These are phyloP conservation scores for Drosophila melanocephala DNA, from an alignment of 2,888 invertebrate genomes.

Conservation along the genomic window DNA sequence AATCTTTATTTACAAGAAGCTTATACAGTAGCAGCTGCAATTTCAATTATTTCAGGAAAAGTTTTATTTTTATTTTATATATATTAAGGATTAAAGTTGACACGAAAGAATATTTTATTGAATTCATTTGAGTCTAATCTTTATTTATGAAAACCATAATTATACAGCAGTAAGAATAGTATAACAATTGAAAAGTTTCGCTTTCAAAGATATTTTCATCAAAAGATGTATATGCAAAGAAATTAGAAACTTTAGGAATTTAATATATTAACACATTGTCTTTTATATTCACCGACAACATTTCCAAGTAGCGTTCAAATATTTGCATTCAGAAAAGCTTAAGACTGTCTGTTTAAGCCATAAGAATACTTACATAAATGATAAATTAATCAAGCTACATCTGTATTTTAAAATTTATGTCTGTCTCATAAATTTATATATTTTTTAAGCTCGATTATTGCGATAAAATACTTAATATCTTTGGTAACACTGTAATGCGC, in stretches of 20 bases:
- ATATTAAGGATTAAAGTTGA: background rate
- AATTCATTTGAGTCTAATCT: background rate
- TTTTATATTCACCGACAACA: background rate
- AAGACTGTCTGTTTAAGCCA: background rate
- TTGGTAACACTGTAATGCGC: slow-evolving; percentile 14
- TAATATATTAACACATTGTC: background rate
- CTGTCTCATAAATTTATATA: background rate
- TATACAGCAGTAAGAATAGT: background rate
- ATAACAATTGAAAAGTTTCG: background rate
- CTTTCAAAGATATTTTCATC: background rate
- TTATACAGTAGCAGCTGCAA: background rate
- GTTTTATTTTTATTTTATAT: background rate
- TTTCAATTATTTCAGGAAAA: background rate
- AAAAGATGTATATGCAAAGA: background rate
- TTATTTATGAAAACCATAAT: background rate
- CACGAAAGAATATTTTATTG: background rate
- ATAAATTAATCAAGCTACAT: background rate
- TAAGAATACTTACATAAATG: background rate
- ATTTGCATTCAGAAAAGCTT: background rate
- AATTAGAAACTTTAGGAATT: background rate
- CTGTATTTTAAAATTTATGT: background rate
- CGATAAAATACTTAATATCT: background rate
- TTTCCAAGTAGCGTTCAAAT: background rate
- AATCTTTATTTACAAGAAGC: background rate
- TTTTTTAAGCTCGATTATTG: background rate